Evolutionary conservation across 2,888 invertebrate species (phyloP), one percentile per base, ranked within the genome.

Genomic region (Erebia ligea): DNA sequence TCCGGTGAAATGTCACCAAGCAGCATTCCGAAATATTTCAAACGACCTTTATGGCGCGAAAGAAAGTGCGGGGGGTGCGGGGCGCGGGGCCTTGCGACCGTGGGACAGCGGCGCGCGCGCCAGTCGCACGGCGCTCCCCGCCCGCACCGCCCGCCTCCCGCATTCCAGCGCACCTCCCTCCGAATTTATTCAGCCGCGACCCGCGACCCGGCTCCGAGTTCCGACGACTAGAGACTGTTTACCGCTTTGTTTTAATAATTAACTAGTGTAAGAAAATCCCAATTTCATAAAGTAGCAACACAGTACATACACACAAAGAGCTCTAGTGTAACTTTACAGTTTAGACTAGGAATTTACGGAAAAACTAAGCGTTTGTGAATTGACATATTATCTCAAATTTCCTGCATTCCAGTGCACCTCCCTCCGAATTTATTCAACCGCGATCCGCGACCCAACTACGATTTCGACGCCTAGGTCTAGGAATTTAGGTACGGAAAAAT

Each of bases 71-170:
- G 78, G 81, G 81, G 77, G 77, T 59, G 74, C 85, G 86, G 91
- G 89, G 91, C 90, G 91, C 92, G 94, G 94, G 94, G 94, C 91
- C 92, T 90, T 93, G 91, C 94, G 94, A 94, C 95, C 95, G 94
- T 94, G 95, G 95, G 95, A 95, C 95, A 95, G 95, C 94, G 94
- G 93, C 94, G 94, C 92, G 91, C 91, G 90, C 90, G 89, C 89
- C 88, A 90, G 87, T 91, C 93, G 91, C 91, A 91, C 91, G 91
- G 87, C 89, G 87, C 86, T 86, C 91, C 86, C 86, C 87, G 84
- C 88, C 82, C 86, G 82, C 86, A 81, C 88, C 87, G 81, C 86
- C 80, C 84, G 84, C 88, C 84, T 84, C 86, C 86, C 88, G 88
- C 91, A 88, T 89, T 90, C 90, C 91, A 88, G 85, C 86, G 87